phyloP scores from a whole-genome alignment of 2,113 vertebrate genomes.

The Hippolais icterina region DNA sequence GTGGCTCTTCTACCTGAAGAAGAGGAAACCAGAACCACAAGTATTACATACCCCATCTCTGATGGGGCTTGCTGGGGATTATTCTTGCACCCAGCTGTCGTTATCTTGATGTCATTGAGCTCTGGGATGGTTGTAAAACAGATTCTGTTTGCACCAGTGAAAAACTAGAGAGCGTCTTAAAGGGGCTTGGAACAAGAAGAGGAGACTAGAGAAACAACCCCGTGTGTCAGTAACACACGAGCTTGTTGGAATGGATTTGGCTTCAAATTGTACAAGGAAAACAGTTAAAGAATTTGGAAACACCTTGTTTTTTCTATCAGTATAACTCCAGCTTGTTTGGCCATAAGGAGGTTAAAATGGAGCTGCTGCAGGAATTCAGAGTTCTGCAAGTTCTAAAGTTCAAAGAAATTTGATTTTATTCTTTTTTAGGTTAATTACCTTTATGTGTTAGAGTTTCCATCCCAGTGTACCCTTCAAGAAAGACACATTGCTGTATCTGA shows the following conservation, averaged over 20 bases:
- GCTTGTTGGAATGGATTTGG: not conserved
- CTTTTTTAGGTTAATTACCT: not conserved
- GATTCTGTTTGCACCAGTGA: not conserved
- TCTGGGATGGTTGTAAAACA: not conserved
- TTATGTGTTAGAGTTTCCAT: not conserved
- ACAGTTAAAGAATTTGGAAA: not conserved
- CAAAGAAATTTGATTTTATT: not conserved
- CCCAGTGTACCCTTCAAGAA: not conserved
- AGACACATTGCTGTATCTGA: not conserved
- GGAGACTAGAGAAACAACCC: accelerated
- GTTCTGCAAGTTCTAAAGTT: not conserved
- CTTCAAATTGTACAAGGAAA: not conserved
- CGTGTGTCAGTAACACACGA: accelerated
- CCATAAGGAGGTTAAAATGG: not conserved
- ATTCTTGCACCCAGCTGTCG: not conserved
- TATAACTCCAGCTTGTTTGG: not conserved
- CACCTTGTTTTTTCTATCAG: not conserved
- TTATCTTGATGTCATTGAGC: not conserved
- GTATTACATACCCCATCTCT: not conserved
- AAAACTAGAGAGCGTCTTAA: not conserved
- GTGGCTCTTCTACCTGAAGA: not conserved
- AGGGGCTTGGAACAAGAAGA: not conserved
- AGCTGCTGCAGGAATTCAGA: not conserved
- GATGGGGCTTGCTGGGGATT: not conserved
- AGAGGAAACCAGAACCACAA: not conserved